A percentile compares a stretch with the other conserved stretches of the same genome.
phyloP scores from a whole-genome alignment of 2,888 invertebrate genomes.

The Eupithecia subfuscata region DNA sequence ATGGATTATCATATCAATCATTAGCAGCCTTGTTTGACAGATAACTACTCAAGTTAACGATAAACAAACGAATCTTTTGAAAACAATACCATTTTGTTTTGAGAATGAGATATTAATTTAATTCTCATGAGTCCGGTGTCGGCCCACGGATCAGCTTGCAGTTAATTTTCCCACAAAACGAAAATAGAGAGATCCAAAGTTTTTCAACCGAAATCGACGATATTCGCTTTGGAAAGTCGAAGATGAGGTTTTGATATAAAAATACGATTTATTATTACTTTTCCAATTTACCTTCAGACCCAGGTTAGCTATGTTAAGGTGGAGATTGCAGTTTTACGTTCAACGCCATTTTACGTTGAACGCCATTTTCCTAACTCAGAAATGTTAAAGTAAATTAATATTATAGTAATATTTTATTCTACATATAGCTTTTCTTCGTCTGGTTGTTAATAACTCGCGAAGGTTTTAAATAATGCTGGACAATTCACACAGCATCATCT shows the following conservation, averaged over 20 bases:
- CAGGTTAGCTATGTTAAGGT: neutral
- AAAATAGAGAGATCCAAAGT: neutral
- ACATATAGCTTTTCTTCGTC: neutral
- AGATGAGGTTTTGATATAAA: conserved; percentile 28
- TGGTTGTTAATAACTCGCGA: neutral
- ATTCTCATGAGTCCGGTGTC: neutral
- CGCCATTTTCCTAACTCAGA: neutral
- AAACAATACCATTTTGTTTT: neutral
- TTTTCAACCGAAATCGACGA: conserved; percentile 10
- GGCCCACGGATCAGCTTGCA: neutral
- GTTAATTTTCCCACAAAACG: conserved; percentile 2
- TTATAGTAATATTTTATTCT: neutral
- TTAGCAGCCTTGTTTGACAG: neutral
- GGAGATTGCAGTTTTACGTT: neutral
- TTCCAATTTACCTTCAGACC: conserved; percentile 32
- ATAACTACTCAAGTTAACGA: neutral
- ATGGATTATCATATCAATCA: too few relatives aligned
- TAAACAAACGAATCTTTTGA: neutral
- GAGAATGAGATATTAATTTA: neutral
- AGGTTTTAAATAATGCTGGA: neutral
- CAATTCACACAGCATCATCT: too few relatives aligned
- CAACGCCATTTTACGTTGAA: neutral
- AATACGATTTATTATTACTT: conserved; percentile 34
- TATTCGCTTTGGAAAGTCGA: conserved; percentile 23
- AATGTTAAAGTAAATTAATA: neutral